Evolutionary conservation across 2,797 vertebrate genomes (phyloP).

Genomic region (Ataeniobius toweri): DNA sequence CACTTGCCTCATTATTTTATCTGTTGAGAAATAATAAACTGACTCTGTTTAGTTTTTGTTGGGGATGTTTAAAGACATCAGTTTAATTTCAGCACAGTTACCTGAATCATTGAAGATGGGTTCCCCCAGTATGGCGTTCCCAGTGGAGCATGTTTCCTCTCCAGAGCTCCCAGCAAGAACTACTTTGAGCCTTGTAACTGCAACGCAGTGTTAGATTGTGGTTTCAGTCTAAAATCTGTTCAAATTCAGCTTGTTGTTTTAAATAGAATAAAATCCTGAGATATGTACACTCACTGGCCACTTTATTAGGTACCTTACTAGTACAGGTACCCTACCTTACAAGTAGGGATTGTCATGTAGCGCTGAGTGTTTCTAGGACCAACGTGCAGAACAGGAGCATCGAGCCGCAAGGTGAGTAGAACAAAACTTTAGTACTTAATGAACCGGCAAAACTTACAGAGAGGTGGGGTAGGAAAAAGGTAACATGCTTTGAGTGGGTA

Average conservation of each 20-base stretch:
- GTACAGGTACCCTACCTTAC: too few relatives aligned
- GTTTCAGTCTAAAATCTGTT: not conserved
- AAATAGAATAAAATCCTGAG: not conserved
- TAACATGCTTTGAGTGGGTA: too few relatives aligned
- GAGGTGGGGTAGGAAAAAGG: too few relatives aligned
- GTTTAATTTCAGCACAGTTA: not conserved
- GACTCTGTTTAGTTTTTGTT: not conserved
- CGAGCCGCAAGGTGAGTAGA: too few relatives aligned
- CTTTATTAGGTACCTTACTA: too few relatives aligned
- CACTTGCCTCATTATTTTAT: not conserved
- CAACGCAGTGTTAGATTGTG: not conserved
- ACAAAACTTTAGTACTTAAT: too few relatives aligned
- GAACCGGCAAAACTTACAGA: too few relatives aligned
- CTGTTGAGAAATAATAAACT: not conserved
- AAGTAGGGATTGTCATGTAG: too few relatives aligned
- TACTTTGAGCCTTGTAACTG: constrained; percentile 8
- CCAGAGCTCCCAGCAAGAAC: constrained; percentile 8
- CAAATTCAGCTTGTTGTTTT: not conserved
- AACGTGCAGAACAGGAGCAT: too few relatives aligned
- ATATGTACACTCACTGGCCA: too few relatives aligned
- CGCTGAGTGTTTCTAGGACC: too few relatives aligned
- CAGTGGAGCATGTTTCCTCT: constrained; percentile 13
- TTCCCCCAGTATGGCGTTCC: not conserved
- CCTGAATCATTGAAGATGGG: not conserved
- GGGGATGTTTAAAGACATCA: not conserved